A percentile compares a stretch with the other conserved stretches of the same genome.
phyloP scores from a whole-genome alignment of 2,888 invertebrate genomes.

The Leucophenga maculata region DNA sequence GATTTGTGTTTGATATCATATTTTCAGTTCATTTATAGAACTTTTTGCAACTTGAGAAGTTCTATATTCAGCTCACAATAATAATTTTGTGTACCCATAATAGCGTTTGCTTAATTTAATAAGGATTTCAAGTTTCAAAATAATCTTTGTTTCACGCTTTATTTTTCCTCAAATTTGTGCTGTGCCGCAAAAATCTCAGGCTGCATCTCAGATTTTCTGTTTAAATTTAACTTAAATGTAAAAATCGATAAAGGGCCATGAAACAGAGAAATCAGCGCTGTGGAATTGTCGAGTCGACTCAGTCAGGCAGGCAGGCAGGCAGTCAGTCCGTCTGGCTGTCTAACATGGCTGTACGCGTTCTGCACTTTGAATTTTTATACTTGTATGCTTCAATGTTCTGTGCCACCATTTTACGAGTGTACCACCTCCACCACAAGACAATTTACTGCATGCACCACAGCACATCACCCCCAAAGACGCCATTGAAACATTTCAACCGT shows the following conservation, averaged over 20 bases:
- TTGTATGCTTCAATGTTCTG: conserved; percentile 17
- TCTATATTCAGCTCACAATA: too few relatives aligned
- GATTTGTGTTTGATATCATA: too few relatives aligned
- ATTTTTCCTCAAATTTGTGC: too few relatives aligned
- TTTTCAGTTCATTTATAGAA: too few relatives aligned
- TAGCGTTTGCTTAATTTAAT: too few relatives aligned
- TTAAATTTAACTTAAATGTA: conserved; percentile 3
- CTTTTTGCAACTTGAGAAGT: too few relatives aligned
- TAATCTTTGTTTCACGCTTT: conserved; percentile 16
- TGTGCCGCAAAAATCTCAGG: neutral
- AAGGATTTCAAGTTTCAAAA: neutral
- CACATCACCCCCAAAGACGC: conserved; percentile 41
- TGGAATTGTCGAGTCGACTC: conserved; percentile 14
- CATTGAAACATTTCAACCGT: neutral
- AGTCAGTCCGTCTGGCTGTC: neutral
- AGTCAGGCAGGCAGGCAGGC: neutral
- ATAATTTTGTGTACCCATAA: too few relatives aligned
- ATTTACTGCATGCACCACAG: conserved; percentile 19
- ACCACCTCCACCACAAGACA: neutral
- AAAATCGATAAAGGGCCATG: conserved; percentile 44
- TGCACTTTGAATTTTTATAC: too few relatives aligned
- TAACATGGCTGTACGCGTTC: too few relatives aligned
- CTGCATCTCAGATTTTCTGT: neutral
- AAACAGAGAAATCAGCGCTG: conserved; percentile 37
- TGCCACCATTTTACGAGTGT: conserved; percentile 1